Evolutionary conservation across 1,140 invertebrate species (phyloP).

Genomic region (Monomorium pharaonis): DNA sequence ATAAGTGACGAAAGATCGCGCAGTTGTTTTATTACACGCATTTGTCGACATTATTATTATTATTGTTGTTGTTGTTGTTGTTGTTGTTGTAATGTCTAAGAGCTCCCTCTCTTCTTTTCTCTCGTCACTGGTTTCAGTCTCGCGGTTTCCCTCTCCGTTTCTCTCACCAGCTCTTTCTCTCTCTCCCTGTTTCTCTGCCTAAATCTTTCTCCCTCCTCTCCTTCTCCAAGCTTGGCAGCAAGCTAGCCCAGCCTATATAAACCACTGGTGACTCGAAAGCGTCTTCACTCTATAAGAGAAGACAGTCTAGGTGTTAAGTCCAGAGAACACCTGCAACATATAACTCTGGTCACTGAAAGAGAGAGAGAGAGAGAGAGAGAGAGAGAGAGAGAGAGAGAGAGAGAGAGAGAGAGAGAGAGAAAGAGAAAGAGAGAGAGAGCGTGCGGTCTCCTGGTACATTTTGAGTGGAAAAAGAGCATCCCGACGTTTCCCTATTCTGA

Average conservation of each 20-base stretch:
- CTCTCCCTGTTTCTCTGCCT: neutral
- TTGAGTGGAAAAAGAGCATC: neutral
- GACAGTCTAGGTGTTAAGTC: constrained; percentile 79
- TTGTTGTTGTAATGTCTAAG: constrained; percentile 13
- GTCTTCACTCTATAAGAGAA: constrained; percentile 82
- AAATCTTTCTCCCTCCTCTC: constrained; percentile 48
- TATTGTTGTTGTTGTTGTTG: neutral
- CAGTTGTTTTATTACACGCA: neutral
- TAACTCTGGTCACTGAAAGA: neutral
- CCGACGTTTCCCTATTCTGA: neutral
- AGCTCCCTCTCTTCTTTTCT: constrained; percentile 14
- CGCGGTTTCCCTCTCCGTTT: neutral
- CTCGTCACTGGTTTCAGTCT: constrained; percentile 2
- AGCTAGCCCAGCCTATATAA: constrained; percentile 82
- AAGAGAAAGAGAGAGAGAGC: too few relatives aligned
- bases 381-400: too few relatives aligned
- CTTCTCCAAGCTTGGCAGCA: constrained; percentile 45
- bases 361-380: neutral
- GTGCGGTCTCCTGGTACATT: neutral
- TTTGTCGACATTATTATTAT: neutral
- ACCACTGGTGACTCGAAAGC: constrained; percentile 77
- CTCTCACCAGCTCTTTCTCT: constrained; percentile 14
- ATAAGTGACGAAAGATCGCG: constrained; percentile 18
- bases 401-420: too few relatives aligned
- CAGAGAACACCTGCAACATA: neutral